Percentiles rank a stretch among this genome's conserved stretches.
Conservation (phyloP, 2,888 invertebrate species). For the Microplitis deprimator region DNA sequence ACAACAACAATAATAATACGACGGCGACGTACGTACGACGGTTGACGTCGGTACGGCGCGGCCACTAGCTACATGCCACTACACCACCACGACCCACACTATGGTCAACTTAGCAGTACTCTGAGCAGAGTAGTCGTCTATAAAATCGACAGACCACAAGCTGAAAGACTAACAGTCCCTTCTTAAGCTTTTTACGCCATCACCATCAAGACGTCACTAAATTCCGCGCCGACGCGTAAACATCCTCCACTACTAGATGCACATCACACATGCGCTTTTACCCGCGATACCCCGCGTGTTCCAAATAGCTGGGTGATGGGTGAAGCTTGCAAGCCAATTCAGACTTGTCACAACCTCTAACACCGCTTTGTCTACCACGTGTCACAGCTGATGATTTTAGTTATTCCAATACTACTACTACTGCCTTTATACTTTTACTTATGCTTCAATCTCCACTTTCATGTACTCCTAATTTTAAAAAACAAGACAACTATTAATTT, state of each 20-base stretch:
- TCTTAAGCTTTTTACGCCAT: slow-evolving; percentile 19
- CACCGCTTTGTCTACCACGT: slow-evolving; percentile 28
- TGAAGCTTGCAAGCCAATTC: slow-evolving; percentile 14
- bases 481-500: too few species aligned
- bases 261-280: slow-evolving; percentile 11
- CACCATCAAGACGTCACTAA: slow-evolving; percentile 43
- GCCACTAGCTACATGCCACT: slow-evolving; percentile 21
- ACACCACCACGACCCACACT: slow-evolving; percentile 24
- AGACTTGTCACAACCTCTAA: slow-evolving; percentile 27
- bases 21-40: slow-evolving; percentile 11
- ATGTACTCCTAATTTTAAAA: too few species aligned
- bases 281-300: slow-evolving; percentile 15
- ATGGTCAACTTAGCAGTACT: slow-evolving; percentile 21
- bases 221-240: slow-evolving; percentile 42
- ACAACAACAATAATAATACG: slow-evolving; percentile 26
- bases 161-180: neutral
- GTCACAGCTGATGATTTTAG: slow-evolving; percentile 4
- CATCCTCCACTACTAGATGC: neutral
- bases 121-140: slow-evolving; percentile 14
- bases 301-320: slow-evolving; percentile 25
- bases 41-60: neutral
- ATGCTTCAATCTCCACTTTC: too few species aligned
- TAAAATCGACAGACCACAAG: slow-evolving; percentile 25
- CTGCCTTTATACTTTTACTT: too few species aligned
- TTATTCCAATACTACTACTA: neutral